phyloP scores from a whole-genome alignment of 2,888 invertebrate genomes.

The Odontocerum albicorne region DNA sequence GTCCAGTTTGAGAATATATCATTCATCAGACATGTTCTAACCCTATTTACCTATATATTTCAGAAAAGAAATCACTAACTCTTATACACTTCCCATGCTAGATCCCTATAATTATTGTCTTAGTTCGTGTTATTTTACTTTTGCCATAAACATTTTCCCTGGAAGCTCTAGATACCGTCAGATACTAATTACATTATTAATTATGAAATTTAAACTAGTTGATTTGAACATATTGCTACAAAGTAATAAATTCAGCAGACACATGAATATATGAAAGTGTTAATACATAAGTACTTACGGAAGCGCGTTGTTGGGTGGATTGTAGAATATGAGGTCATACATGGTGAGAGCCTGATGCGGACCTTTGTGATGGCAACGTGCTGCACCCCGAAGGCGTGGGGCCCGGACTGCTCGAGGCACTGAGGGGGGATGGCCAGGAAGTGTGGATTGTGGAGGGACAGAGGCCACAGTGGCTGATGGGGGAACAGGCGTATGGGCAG shows the following conservation, averaged over 20 bases:
- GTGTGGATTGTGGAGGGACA: constrained; percentile 83
- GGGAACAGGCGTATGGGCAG: constrained; percentile 46
- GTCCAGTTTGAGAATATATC: no score
- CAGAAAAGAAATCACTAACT: no score
- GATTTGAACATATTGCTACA: no score
- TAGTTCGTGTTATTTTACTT: no score
- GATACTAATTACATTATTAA: background rate
- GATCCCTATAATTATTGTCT: no score
- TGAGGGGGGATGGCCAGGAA: constrained; percentile 53
- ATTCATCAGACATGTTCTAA: no score
- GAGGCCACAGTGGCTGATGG: constrained; percentile 90
- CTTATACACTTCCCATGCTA: no score
- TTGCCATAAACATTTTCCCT: no score
- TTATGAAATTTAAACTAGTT: no score
- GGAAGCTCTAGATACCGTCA: background rate
- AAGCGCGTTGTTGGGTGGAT: constrained; percentile 79
- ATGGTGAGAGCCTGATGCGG: constrained; percentile 77
- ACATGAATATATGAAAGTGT: no score
- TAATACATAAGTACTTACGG: constrained; percentile 54
- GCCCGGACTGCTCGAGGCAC: background rate
- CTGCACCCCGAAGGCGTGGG: constrained; percentile 37
- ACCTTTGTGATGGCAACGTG: constrained; percentile 53
- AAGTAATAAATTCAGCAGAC: no score
- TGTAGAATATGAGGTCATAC: constrained; percentile 91
- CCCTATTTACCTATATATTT: no score